Evolutionary conservation across 2,113 vertebrate species (phyloP).

Genomic region (Chaetura pelagica): DNA sequence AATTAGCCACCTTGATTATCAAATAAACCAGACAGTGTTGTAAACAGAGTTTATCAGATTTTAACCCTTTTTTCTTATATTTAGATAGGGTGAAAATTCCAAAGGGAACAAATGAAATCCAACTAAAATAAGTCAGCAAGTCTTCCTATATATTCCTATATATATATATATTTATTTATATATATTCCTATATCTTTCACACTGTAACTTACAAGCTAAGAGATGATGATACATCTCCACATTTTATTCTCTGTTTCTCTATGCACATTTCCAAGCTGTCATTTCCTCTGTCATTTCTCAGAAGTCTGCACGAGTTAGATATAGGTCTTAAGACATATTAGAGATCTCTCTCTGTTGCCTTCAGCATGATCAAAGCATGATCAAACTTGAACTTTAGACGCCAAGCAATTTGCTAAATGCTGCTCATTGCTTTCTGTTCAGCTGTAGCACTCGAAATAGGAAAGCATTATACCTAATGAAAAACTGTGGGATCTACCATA

Average conservation of each 20-base stretch:
- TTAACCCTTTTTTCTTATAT: neutral
- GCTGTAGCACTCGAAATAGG: neutral
- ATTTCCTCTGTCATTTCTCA: neutral
- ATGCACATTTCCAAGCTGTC: neutral
- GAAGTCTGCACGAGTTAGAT: neutral
- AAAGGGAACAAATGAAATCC: neutral
- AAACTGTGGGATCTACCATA: neutral
- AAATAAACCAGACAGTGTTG: neutral
- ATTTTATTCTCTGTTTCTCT: neutral
- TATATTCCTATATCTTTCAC: too few relatives aligned
- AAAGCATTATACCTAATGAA: neutral
- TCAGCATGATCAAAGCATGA: neutral
- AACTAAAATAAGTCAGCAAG: neutral
- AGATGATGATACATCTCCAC: neutral
- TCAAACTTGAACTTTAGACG: neutral
- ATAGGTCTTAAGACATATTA: neutral
- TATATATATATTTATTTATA: too few relatives aligned
- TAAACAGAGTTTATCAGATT: neutral
- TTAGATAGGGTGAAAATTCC: neutral
- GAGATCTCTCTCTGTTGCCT: neutral
- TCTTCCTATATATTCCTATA: neutral
- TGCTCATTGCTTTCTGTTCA: neutral
- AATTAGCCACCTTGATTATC: neutral
- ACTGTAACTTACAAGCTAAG: neutral
- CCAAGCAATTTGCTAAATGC: neutral